A percentile compares a stretch with the other conserved stretches of the same genome.
These are phyloP conservation scores for Hypolimnas misippus DNA, from an alignment of 2,888 invertebrate genomes.

Conservation along the genomic window DNA sequence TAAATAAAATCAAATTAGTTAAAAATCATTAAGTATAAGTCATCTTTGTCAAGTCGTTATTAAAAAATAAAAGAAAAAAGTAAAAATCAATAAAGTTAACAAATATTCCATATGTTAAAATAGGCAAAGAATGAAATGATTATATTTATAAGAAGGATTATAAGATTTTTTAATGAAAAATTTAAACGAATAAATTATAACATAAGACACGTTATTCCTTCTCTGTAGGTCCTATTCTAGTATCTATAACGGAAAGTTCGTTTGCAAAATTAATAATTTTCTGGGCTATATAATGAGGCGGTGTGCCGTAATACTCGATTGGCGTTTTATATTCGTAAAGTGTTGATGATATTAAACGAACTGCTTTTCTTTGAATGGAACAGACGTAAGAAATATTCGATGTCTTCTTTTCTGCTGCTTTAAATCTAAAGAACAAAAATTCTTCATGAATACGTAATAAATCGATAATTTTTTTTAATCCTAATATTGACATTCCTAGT, in stretches of 20 bases:
- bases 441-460: too few species aligned
- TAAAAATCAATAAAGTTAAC: not conserved
- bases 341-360: constrained; percentile 51
- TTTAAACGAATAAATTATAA: not conserved
- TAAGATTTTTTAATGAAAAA: too few species aligned
- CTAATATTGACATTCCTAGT: too few species aligned
- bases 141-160: too few species aligned
- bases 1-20: not conserved
- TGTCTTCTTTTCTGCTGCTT: constrained; percentile 53
- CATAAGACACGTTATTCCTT: not conserved
- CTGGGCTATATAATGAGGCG: constrained; percentile 58
- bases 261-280: constrained; percentile 53
- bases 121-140: too few species aligned
- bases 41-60: not conserved
- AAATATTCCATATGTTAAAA: too few species aligned
- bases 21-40: not conserved
- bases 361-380: constrained; percentile 55
- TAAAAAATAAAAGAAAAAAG: not conserved
- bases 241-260: constrained; percentile 38
- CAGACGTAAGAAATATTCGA: constrained; percentile 48
- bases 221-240: not conserved
- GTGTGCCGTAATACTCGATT: constrained; percentile 54
- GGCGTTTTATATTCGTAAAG: constrained; percentile 61
- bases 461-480: too few species aligned
- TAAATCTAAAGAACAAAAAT: constrained; percentile 50